Conservation (phyloP, 2,888 invertebrate genomes). For the Germaria angustata region DNA sequence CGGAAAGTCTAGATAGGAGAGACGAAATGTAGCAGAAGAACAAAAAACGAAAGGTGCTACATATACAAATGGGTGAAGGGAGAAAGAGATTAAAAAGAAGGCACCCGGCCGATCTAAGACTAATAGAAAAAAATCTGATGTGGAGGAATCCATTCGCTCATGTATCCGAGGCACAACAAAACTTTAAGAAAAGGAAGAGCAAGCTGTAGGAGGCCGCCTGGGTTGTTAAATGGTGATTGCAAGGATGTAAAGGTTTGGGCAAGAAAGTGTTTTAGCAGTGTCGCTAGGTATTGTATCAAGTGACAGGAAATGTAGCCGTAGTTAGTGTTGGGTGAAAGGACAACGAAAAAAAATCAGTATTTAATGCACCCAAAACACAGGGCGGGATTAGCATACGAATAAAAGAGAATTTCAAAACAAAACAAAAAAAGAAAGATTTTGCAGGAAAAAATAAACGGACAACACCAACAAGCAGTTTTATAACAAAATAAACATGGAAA, state of each 20-base stretch:
- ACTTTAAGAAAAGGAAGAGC: conserved; percentile 9
- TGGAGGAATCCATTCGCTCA: neutral
- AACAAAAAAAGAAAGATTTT: conserved; percentile 7
- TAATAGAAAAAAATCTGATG: neutral
- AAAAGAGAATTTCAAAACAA: conserved; percentile 21
- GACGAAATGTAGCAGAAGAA: conserved; percentile 19
- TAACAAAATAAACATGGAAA: conserved; percentile 47
- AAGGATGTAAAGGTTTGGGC: conserved; percentile 23
- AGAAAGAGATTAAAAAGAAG: conserved; percentile 54
- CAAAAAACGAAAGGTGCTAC: conserved; percentile 4
- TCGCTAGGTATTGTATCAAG: conserved; percentile 52
- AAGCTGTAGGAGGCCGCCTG: neutral
- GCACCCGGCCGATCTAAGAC: conserved; percentile 35
- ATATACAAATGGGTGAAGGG: conserved; percentile 16
- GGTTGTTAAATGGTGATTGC: neutral
- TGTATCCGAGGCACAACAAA: neutral
- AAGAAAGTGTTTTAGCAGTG: conserved; percentile 49
- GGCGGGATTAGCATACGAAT: conserved; percentile 67
- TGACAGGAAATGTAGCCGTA: conserved; percentile 55
- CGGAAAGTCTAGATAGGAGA: conserved; percentile 16
- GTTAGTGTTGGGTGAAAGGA: conserved; percentile 55
- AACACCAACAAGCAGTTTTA: conserved; percentile 41
- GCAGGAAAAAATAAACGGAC: conserved; percentile 42
- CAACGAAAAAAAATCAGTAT: conserved; percentile 59
- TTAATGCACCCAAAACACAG: conserved; percentile 64